Base-by-base conservation (phyloP, 2,888 invertebrate genomes). In the Ophion obscuratus region DNA sequence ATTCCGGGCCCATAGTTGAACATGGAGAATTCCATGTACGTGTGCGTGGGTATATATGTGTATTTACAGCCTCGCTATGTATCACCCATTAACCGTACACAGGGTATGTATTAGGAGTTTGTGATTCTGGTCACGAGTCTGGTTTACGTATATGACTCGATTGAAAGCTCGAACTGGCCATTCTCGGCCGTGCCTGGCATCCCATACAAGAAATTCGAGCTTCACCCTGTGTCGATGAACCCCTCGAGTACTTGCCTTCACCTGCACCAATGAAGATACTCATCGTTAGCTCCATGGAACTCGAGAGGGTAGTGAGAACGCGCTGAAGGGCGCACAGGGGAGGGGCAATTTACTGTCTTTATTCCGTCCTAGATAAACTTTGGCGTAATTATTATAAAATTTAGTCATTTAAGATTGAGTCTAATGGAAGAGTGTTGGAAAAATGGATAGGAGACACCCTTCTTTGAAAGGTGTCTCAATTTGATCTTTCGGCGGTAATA, bases 71-170 rank as follows among this genome's bases (percentile, higher is more conserved):
- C 31, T 27, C 4, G 31, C 44, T 74, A 67, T 74, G 47, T 74
- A 74, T 81, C 44, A 36, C 31, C 74, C 57, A 78, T 85, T 76
- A 76, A 76, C 24, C 40, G 75, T 71, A 82, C 27, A 66, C 40
- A 53, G 67, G 31, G 17, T 61, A 31, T 67, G 57, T 67, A 73
- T 66, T 59, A 71, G 81, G 66, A 40, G 75, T 82, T 88, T 78
- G 83, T 77, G 27, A 90, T 88, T 90, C 87, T 73, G 71, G 84
- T 89, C 89, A 89, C 88, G 88, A 80, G 86, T 84, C 64, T 75
- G 83, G 81, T 87, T 89, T 88, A 87, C 89, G 84, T 88, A 87
- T 87, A 86, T 84, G 84, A 87, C 83, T 87, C 85, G 79, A 80
- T 83, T 82, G 85, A 85, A 85, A 81, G 77, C 81, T 75, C 74